Conservation (phyloP, 1,140 invertebrate species). For the Temnothorax nylanderi region DNA sequence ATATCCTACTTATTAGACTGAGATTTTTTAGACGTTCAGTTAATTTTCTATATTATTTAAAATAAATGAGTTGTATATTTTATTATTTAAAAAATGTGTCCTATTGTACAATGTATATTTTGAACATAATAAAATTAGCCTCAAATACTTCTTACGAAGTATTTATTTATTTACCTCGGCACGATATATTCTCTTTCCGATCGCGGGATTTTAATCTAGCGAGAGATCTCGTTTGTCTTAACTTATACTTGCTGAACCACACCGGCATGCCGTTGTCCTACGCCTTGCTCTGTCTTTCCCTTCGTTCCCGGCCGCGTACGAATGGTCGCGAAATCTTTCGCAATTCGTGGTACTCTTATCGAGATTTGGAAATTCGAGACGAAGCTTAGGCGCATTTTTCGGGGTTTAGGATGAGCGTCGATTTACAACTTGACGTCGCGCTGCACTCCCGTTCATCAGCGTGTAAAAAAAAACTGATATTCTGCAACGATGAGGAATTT, state of each 20-base stretch:
- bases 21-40: not conserved
- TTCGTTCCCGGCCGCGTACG: not conserved
- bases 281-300: not conserved
- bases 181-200: not conserved
- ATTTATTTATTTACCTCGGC: not conserved
- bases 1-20: not conserved
- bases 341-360: slow-evolving; percentile 55
- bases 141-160: not conserved
- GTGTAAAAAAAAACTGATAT: slow-evolving; percentile 29
- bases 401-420: slow-evolving; percentile 45
- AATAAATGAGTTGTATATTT: not conserved
- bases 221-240: not conserved
- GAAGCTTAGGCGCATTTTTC: slow-evolving; percentile 14
- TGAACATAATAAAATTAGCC: not conserved
- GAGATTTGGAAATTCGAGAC: slow-evolving; percentile 57
- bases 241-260: slow-evolving; percentile 3
- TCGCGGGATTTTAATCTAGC: not conserved
- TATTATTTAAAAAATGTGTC: not conserved
- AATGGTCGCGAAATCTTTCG: slow-evolving; percentile 27
- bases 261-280: not conserved
- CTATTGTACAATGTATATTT: not conserved
- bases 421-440: slow-evolving; percentile 32
- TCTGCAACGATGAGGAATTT: slow-evolving; percentile 6
- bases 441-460: not conserved
- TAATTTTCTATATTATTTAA: not conserved